Evolutionary conservation across 2,113 vertebrate species (phyloP).

Genomic region (Saccopteryx bilineata): DNA sequence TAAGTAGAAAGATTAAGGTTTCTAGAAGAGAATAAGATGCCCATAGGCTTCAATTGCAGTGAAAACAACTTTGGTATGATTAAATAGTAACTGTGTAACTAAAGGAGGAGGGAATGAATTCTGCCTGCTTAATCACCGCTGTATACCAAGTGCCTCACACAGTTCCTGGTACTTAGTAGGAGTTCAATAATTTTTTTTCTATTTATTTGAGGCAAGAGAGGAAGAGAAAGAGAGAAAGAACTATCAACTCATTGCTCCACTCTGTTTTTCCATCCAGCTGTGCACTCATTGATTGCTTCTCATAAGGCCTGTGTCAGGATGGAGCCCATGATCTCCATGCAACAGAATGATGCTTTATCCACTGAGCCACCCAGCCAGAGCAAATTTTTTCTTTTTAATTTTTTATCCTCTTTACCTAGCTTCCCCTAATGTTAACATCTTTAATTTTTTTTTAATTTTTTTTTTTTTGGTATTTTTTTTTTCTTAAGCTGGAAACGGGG

Average conservation of each 20-base stretch:
- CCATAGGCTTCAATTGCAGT: background rate
- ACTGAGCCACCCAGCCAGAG: no score
- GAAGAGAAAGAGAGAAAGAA: no score
- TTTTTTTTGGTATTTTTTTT: no score
- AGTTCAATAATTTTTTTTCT: background rate
- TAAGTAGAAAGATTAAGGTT: background rate
- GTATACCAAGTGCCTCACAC: background rate
- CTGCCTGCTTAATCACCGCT: background rate
- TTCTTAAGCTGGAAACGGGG: no score
- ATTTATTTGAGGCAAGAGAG: no score
- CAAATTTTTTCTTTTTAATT: background rate
- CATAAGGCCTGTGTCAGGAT: no score
- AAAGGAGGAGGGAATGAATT: background rate
- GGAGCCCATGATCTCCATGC: no score
- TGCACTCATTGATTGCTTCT: no score
- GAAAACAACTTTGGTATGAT: background rate
- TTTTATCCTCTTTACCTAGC: background rate
- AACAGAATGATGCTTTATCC: no score
- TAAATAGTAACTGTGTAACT: background rate
- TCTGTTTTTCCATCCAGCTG: no score
- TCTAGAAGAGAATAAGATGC: background rate
- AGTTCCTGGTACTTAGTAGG: background rate
- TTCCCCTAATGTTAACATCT: background rate
- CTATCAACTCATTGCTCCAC: no score
- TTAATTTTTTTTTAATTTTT: no score